Percentiles rank a stretch among this genome's conserved stretches.
phyloP scores from a whole-genome alignment of 1,140 invertebrate species.

The Calliphora vicina region DNA sequence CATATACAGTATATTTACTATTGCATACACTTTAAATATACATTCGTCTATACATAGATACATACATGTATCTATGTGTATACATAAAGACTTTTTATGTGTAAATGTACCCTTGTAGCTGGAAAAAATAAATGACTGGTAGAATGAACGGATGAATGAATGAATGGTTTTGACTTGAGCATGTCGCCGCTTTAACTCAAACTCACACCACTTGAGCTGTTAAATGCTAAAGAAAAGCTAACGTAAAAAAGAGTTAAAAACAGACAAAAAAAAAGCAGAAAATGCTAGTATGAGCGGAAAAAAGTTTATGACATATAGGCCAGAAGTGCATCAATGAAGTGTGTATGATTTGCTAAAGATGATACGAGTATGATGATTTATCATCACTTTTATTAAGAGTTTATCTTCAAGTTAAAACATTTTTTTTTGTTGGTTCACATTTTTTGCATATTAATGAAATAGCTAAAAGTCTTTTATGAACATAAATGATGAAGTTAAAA shows the following conservation, averaged over 20 bases:
- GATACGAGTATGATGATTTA: constrained; percentile 23
- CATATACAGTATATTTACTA: too few species aligned
- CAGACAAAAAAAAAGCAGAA: background rate
- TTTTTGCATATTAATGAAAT: background rate
- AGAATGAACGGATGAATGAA: background rate
- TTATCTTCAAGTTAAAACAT: background rate
- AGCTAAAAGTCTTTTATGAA: background rate
- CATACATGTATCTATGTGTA: background rate
- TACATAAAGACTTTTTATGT: background rate
- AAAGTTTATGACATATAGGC: constrained; percentile 21
- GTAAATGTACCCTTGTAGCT: background rate
- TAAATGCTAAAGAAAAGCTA: background rate
- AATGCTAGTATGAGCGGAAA: too few species aligned
- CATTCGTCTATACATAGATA: background rate
- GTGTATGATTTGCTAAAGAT: constrained; percentile 15
- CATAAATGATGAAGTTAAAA: background rate
- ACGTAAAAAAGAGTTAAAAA: background rate
- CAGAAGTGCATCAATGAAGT: constrained; percentile 27
- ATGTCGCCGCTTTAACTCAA: constrained; percentile 2
- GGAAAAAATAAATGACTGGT: background rate
- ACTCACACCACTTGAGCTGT: background rate
- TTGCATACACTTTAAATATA: too few species aligned
- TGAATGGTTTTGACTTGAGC: constrained; percentile 9
- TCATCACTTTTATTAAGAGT: constrained; percentile 9
- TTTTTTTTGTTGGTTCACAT: background rate